These are phyloP conservation scores for Trematomus bernacchii DNA, from an alignment of 2,797 vertebrate species.

Conservation along the genomic window DNA sequence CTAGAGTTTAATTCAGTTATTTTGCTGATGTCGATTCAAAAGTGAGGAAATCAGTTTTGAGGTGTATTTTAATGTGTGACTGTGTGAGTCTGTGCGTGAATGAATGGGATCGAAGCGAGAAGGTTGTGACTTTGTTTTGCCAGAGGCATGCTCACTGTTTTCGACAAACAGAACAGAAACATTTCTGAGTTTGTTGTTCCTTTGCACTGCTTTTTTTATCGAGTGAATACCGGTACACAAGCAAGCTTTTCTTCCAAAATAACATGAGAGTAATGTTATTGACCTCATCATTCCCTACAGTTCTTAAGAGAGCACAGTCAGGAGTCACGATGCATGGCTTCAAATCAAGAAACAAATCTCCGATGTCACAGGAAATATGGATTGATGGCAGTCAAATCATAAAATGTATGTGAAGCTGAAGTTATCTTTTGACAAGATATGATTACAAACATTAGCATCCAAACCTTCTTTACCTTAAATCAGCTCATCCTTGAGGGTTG, in stretches of 20 bases:
- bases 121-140: constrained; percentile 44
- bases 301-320: constrained; percentile 45
- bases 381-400: constrained; percentile 30
- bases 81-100: constrained; percentile 51
- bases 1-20: constrained; percentile 53
- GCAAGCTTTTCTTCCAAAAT: constrained; percentile 78
- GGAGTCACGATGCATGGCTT: constrained; percentile 54
- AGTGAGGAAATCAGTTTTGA: constrained; percentile 55
- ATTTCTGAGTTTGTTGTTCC: constrained; percentile 75
- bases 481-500: constrained; percentile 55
- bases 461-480: constrained; percentile 55
- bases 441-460: constrained; percentile 35
- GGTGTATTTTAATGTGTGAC: constrained; percentile 42
- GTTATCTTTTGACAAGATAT: constrained; percentile 30
- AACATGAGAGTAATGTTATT: constrained; percentile 74
- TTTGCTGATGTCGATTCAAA: constrained; percentile 42
- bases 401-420: constrained; percentile 31
- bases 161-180: constrained; percentile 68
- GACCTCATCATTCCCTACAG: constrained; percentile 63
- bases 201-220: constrained; percentile 79
- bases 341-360: constrained; percentile 47
- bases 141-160: constrained; percentile 72
- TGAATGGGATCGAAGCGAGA: constrained; percentile 53
- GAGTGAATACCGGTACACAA: constrained; percentile 69
- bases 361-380: constrained; percentile 42